Percentiles rank a stretch among this genome's conserved stretches.
phyloP scores from a whole-genome alignment of 2,113 vertebrate species.

The Cranoglanis bouderius region DNA sequence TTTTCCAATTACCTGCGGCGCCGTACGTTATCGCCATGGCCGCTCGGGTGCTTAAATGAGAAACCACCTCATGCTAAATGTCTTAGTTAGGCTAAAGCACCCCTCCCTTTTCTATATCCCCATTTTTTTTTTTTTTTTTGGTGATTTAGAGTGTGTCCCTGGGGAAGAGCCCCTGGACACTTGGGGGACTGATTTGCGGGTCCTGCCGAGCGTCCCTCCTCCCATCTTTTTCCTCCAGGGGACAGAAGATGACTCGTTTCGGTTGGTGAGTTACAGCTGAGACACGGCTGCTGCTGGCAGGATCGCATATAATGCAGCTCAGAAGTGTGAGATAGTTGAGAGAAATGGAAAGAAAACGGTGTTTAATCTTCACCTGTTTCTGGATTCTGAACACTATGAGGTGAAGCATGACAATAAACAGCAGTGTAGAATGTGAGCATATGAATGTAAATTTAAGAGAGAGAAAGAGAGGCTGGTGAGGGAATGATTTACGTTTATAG shows the following conservation, averaged over 20 bases:
- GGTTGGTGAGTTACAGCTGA: conserved; percentile 41
- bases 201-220: conserved; percentile 42
- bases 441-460: not conserved
- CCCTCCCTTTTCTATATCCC: conserved; percentile 58
- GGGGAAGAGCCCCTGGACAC: conserved; percentile 50
- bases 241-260: conserved; percentile 44
- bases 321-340: conserved; percentile 14
- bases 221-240: conserved; percentile 34
- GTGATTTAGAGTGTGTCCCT: conserved; percentile 65
- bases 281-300: conserved; percentile 25
- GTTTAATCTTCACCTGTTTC: conserved; percentile 45
- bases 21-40: conserved; percentile 88
- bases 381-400: not conserved
- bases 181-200: conserved; percentile 49
- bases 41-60: conserved; percentile 86
- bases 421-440: not conserved
- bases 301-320: conserved; percentile 30
- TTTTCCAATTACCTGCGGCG: conserved; percentile 93
- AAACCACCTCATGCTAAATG: conserved; percentile 80
- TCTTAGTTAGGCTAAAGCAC: conserved; percentile 58
- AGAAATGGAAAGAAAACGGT: not conserved
- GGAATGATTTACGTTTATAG: not conserved
- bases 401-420: not conserved
- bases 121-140: not conserved
- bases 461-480: not conserved